phyloP scores from a whole-genome alignment of 2,888 invertebrate species.

The Thera obeliscata region DNA sequence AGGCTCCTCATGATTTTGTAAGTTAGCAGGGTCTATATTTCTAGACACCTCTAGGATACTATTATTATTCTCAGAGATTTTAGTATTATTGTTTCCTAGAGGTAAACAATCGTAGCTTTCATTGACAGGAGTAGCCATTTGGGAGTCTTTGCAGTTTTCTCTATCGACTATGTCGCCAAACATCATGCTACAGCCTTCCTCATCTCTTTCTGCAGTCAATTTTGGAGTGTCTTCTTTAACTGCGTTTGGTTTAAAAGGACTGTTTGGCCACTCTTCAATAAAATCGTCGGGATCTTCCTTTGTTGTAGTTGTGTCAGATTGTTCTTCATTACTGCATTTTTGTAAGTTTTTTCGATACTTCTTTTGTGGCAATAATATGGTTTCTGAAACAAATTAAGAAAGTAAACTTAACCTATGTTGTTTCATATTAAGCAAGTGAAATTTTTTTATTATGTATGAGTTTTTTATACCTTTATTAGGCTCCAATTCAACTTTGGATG shows the following conservation, averaged over 20 bases:
- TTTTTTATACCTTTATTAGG: conserved; percentile 34
- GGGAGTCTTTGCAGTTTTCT: conserved; percentile 60
- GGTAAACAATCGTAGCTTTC: conserved; percentile 48
- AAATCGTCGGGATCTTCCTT: conserved; percentile 3
- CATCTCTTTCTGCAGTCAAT: conserved; percentile 34
- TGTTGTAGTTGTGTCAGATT: not conserved
- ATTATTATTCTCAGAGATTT: conserved; percentile 14
- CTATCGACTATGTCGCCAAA: conserved; percentile 56
- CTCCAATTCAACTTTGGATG: conserved; percentile 16
- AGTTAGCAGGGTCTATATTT: conserved; percentile 3
- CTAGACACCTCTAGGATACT: conserved; percentile 4
- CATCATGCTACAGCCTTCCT: conserved; percentile 55
- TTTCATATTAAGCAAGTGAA: not conserved
- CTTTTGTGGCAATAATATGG: conserved; percentile 13
- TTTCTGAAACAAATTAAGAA: conserved; percentile 31
- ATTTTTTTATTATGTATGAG: not conserved
- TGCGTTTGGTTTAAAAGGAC: conserved; percentile 20
- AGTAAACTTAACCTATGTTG: not conserved
- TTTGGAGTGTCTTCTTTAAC: conserved; percentile 14
- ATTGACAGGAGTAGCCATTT: conserved; percentile 51
- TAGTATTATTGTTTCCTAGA: conserved; percentile 29
- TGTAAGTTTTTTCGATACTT: conserved; percentile 17
- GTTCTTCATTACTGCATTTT: conserved; percentile 13
- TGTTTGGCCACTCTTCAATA: conserved; percentile 25
- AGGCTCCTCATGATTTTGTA: not conserved